phyloP scores from a whole-genome alignment of 2,797 vertebrate species.

The Arnoldichthys spilopterus region DNA sequence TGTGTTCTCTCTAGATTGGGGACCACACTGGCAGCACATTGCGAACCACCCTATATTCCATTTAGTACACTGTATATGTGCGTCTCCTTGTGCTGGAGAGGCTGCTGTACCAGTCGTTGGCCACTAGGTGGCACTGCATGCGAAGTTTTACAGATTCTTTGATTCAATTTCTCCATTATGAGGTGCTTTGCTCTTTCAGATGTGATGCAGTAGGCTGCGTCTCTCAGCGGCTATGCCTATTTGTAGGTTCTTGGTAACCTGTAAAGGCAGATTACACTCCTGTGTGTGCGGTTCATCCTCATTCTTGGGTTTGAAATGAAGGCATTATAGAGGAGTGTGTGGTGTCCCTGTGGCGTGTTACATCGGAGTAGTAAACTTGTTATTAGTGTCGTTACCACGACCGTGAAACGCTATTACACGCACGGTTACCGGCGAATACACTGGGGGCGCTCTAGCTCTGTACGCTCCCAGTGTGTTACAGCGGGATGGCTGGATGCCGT shows the following conservation, averaged over 20 bases:
- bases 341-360: slow-evolving; percentile 10
- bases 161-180: background rate
- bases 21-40: background rate
- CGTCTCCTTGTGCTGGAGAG: background rate
- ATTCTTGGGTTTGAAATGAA: background rate
- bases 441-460: slow-evolving; percentile 54
- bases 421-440: slow-evolving; percentile 33
- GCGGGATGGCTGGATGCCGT: slow-evolving; percentile 22
- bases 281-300: background rate
- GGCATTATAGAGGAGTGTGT: background rate
- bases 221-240: slow-evolving; percentile 10
- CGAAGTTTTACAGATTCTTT: slow-evolving; percentile 59
- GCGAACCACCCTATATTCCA: background rate
- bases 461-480: slow-evolving; percentile 24
- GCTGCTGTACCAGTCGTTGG: background rate
- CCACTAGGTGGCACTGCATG: slow-evolving; percentile 75
- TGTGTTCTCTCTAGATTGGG: background rate
- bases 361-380: slow-evolving; percentile 39
- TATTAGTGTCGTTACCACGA: slow-evolving; percentile 60
- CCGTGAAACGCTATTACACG: slow-evolving; percentile 49
- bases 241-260: background rate
- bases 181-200: slow-evolving; percentile 12
- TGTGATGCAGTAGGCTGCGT: slow-evolving; percentile 14
- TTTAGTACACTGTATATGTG: background rate
- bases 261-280: background rate